Evolutionary conservation across 1,140 invertebrate genomes (phyloP).

Genomic region (Drosophila nikananu): DNA sequence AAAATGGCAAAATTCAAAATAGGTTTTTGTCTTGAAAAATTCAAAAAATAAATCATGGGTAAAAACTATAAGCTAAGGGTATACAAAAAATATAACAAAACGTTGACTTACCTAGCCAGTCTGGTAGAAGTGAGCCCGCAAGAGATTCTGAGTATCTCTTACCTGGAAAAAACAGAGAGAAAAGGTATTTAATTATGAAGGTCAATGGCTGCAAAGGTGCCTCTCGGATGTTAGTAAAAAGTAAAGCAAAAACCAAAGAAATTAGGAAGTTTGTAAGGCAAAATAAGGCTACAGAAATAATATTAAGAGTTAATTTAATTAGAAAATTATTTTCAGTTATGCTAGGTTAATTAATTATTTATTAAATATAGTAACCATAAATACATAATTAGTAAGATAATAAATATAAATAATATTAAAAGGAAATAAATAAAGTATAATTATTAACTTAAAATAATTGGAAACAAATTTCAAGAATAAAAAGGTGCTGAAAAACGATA

Average conservation of each 20-base stretch:
- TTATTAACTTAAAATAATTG: neutral
- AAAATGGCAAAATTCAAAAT: constrained; percentile 55
- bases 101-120: constrained; percentile 85
- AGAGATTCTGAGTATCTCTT: constrained; percentile 86
- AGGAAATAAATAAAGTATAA: neutral
- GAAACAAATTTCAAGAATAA: neutral
- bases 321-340: neutral
- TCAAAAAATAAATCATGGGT: constrained; percentile 59
- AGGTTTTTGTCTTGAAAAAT: constrained; percentile 62
- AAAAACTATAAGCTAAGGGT: constrained; percentile 74
- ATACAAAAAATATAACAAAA: constrained; percentile 71
- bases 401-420: neutral
- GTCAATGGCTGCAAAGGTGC: constrained; percentile 11
- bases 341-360: neutral
- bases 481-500: no score
- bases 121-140: constrained; percentile 85
- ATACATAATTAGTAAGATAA: no score
- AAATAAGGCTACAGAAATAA: constrained; percentile 2
- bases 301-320: neutral
- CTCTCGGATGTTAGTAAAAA: constrained; percentile 50
- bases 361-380: neutral
- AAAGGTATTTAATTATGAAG: constrained; percentile 25
- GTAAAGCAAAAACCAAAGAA: neutral
- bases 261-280: neutral
- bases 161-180: constrained; percentile 77